phyloP scores from a whole-genome alignment of 2,113 vertebrate species.

The Xiphorhynchus elegans region DNA sequence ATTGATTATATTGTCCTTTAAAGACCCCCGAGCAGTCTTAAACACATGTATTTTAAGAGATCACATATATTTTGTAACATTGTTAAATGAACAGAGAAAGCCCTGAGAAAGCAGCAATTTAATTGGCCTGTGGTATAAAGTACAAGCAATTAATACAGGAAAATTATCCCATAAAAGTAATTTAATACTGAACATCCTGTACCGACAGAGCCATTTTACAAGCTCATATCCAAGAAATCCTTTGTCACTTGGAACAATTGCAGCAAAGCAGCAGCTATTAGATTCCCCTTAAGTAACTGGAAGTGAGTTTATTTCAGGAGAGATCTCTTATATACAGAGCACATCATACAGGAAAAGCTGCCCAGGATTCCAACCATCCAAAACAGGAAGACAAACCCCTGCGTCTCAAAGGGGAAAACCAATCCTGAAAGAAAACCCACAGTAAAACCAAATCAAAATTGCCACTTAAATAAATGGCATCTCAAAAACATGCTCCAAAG shows the following conservation, averaged over 20 bases:
- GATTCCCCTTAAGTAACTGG: slow-evolving; percentile 58
- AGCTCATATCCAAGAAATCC: slow-evolving; percentile 47
- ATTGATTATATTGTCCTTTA: neutral
- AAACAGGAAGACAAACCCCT: slow-evolving; percentile 67
- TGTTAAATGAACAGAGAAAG: neutral
- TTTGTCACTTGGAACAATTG: slow-evolving; percentile 28
- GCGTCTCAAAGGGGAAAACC: slow-evolving; percentile 32
- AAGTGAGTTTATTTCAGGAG: slow-evolving; percentile 68
- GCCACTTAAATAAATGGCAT: slow-evolving; percentile 51
- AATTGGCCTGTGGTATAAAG: slow-evolving; percentile 3
- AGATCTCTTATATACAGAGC: slow-evolving; percentile 53
- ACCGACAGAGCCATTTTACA: slow-evolving; percentile 25
- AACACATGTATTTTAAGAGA: neutral
- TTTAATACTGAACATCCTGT: slow-evolving; percentile 64
- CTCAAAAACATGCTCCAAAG: neutral
- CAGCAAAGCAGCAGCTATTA: slow-evolving; percentile 35
- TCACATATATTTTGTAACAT: neutral
- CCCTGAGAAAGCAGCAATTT: neutral
- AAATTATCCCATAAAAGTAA: slow-evolving; percentile 52
- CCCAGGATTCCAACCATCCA: slow-evolving; percentile 45
- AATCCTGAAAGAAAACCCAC: slow-evolving; percentile 36
- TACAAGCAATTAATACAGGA: slow-evolving; percentile 51
- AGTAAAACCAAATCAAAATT: slow-evolving; percentile 37
- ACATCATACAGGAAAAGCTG: slow-evolving; percentile 59
- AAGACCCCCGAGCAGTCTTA: neutral